phyloP scores from a whole-genome alignment of 2,113 vertebrate species.

The Dermatemys mawii region DNA sequence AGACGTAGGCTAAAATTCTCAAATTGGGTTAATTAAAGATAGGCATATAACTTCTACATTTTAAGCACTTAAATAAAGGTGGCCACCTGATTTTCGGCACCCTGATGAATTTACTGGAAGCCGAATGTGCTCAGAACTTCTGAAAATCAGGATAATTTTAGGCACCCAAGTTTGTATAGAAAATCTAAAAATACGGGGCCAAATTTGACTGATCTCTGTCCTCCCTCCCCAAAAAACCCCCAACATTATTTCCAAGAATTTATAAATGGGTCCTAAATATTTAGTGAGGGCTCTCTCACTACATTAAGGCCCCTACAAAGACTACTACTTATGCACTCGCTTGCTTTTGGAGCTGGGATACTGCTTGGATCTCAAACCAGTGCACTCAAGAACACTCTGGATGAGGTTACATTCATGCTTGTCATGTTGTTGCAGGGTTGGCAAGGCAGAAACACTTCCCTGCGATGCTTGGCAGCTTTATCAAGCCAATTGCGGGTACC shows the following conservation, averaged over 20 bases:
- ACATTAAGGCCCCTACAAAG: background rate
- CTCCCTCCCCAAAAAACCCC: background rate
- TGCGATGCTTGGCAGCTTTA: background rate
- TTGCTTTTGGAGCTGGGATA: rapidly evolving
- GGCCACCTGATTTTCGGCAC: background rate
- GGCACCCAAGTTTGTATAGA: background rate
- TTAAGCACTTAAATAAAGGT: background rate
- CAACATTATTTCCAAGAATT: rapidly evolving
- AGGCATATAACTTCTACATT: background rate
- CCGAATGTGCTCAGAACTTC: background rate
- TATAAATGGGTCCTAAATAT: rapidly evolving
- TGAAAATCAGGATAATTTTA: background rate
- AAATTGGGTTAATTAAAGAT: background rate
- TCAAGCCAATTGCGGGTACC: background rate
- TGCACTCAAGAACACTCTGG: rapidly evolving
- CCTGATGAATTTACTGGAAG: background rate
- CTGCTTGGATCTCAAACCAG: background rate
- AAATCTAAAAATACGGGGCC: background rate
- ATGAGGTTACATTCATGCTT: rapidly evolving
- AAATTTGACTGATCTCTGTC: background rate
- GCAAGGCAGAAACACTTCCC: background rate
- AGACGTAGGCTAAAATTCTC: background rate
- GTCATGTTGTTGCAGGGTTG: rapidly evolving
- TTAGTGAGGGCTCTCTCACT: background rate
- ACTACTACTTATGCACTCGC: rapidly evolving